Evolutionary conservation across 2,888 invertebrate species (phyloP).

Genomic region (Rapana venosa): DNA sequence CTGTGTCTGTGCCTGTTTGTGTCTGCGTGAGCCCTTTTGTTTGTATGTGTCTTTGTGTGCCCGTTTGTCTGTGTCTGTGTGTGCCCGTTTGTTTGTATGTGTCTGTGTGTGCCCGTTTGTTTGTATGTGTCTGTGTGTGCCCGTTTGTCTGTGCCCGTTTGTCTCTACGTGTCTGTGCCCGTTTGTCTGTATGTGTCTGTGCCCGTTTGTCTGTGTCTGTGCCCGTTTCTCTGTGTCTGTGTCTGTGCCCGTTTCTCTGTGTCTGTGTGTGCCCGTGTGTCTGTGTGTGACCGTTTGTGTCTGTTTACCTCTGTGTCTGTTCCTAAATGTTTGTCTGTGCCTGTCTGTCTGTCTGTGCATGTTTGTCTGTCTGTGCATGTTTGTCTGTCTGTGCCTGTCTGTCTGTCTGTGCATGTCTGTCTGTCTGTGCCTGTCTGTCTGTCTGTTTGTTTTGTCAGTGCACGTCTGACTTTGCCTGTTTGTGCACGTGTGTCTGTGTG

Average conservation of each 20-base stretch:
- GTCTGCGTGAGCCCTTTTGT: too few species aligned
- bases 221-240: too few species aligned
- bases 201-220: neutral
- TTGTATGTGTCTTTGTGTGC: neutral
- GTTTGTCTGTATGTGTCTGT: neutral
- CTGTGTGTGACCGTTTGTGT: neutral
- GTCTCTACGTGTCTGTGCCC: neutral
- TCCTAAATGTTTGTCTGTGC: too few species aligned
- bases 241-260: neutral
- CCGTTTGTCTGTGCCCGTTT: neutral
- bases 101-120: too few species aligned
- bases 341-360: too few species aligned
- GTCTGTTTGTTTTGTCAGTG: too few species aligned
- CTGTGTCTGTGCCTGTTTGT: too few species aligned
- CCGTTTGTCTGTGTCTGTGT: neutral
- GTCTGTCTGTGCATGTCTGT: neutral
- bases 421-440: neutral
- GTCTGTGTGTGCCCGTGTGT: neutral
- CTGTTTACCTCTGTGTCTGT: too few species aligned
- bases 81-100: neutral
- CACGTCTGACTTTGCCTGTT: too few species aligned
- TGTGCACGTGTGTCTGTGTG: too few species aligned
- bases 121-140: too few species aligned
- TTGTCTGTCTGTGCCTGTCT: neutral
- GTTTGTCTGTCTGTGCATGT: neutral